Evolutionary conservation across 2,888 invertebrate species (phyloP).

Genomic region (Eupithecia insigniata): DNA sequence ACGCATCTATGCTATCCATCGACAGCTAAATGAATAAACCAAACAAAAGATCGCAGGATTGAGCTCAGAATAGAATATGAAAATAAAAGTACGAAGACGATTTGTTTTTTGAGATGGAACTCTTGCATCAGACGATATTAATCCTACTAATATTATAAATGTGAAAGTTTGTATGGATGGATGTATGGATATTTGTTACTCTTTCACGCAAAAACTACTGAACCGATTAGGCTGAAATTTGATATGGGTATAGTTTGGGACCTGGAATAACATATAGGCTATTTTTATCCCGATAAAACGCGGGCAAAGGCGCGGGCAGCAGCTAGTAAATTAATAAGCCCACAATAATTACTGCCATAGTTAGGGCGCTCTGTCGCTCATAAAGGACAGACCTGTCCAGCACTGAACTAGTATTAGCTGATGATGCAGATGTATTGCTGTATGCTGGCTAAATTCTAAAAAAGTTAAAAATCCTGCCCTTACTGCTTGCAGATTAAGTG

Average conservation of each 20-base stretch:
- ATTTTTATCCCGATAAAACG: too few relatives aligned
- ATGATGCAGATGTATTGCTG: neutral
- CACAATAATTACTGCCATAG: neutral
- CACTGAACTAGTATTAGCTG: neutral
- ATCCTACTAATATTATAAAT: too few relatives aligned
- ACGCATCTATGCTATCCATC: conserved; percentile 38
- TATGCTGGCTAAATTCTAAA: neutral
- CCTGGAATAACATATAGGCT: too few relatives aligned
- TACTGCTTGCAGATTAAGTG: neutral
- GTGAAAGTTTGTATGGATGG: too few relatives aligned
- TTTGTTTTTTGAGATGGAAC: neutral
- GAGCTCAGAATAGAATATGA: conserved; percentile 20
- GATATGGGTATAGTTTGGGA: too few relatives aligned
- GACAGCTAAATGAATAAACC: conserved; percentile 28
- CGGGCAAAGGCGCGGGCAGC: too few relatives aligned
- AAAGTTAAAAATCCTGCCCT: neutral
- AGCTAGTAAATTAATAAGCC: neutral
- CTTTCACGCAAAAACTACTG: too few relatives aligned
- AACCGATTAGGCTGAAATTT: too few relatives aligned
- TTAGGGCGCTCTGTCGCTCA: neutral
- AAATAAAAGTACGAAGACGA: conserved; percentile 13
- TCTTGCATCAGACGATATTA: neutral
- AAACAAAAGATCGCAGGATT: conserved; percentile 38
- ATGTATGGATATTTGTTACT: too few relatives aligned
- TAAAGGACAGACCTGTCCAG: neutral